These are phyloP conservation scores for Leptopilina boulardi DNA, from an alignment of 1,140 invertebrate genomes.

Conservation along the genomic window DNA sequence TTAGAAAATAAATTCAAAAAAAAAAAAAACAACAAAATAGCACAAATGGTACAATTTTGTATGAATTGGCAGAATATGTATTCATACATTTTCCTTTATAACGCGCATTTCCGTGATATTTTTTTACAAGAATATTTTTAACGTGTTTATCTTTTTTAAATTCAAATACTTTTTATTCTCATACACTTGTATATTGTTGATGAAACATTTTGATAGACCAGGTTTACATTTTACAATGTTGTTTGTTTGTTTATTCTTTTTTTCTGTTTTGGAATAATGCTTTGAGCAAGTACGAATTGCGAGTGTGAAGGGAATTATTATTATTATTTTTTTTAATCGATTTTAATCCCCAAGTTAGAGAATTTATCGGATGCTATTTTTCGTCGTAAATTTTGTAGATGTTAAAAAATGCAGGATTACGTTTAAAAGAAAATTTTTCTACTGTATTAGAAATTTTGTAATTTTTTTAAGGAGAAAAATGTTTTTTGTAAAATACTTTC, in stretches of 20 bases:
- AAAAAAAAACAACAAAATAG: no score
- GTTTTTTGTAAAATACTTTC: background rate
- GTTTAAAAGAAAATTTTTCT: no score
- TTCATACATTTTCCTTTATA: slow-evolving; percentile 21
- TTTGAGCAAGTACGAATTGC: background rate
- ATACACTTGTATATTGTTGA: background rate
- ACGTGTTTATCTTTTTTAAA: background rate
- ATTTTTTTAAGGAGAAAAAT: no score
- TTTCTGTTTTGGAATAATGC: background rate
- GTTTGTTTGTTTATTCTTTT: no score
- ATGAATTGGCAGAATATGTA: slow-evolving; percentile 15
- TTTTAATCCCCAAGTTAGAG: no score
- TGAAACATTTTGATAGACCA: slow-evolving; percentile 10
- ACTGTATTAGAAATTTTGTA: no score
- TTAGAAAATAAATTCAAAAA: no score
- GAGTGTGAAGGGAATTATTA: background rate
- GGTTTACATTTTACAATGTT: slow-evolving; percentile 8
- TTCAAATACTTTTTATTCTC: slow-evolving; percentile 12
- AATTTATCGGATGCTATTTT: no score
- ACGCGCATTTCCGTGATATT: slow-evolving; percentile 24
- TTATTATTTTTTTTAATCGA: background rate
- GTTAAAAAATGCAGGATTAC: no score
- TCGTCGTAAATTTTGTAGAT: no score
- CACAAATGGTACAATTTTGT: slow-evolving; percentile 29
- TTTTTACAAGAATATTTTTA: slow-evolving; percentile 15